Conservation (phyloP, 2,797 vertebrate genomes). For the Lycodopsis pacificus region DNA sequence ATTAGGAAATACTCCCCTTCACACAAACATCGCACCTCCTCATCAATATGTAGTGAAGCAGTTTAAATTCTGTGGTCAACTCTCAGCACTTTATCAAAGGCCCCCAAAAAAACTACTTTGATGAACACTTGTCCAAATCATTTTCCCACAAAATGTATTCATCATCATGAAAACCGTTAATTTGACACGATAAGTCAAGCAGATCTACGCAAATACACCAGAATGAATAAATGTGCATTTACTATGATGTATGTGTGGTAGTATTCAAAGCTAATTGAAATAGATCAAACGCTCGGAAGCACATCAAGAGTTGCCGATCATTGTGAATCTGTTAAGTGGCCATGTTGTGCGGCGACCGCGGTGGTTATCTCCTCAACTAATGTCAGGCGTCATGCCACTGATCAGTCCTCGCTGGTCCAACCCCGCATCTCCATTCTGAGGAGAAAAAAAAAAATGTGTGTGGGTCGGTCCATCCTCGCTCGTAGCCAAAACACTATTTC, state of each 20-base stretch:
- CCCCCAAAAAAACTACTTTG: slow-evolving; percentile 34
- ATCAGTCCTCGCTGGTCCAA: slow-evolving; percentile 51
- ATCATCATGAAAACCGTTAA: slow-evolving; percentile 49
- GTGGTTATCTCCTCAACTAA: slow-evolving; percentile 23
- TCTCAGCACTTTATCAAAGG: slow-evolving; percentile 40
- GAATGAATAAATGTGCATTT: slow-evolving; percentile 34
- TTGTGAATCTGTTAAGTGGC: slow-evolving; percentile 15
- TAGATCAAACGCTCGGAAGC: slow-evolving; percentile 40
- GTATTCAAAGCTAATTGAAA: slow-evolving; percentile 54
- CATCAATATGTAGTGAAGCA: slow-evolving; percentile 31
- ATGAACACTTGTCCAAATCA: neutral
- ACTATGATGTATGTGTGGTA: slow-evolving; percentile 28
- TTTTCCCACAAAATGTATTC: slow-evolving; percentile 66
- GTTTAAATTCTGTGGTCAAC: slow-evolving; percentile 31
- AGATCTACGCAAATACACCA: slow-evolving; percentile 52
- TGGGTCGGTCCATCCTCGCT: slow-evolving; percentile 49
- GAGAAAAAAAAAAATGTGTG: slow-evolving; percentile 9
- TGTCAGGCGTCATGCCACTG: slow-evolving; percentile 68
- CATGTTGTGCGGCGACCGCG: slow-evolving; percentile 3
- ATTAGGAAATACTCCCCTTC: slow-evolving; percentile 31
- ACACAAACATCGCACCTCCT: slow-evolving; percentile 12
- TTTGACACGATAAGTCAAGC: slow-evolving; percentile 57
- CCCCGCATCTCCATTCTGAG: slow-evolving; percentile 41
- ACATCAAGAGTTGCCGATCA: slow-evolving; percentile 13
- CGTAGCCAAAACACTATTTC: slow-evolving; percentile 76